Evolutionary conservation across 2,888 invertebrate genomes (phyloP).

Genomic region (Furcula furcula): DNA sequence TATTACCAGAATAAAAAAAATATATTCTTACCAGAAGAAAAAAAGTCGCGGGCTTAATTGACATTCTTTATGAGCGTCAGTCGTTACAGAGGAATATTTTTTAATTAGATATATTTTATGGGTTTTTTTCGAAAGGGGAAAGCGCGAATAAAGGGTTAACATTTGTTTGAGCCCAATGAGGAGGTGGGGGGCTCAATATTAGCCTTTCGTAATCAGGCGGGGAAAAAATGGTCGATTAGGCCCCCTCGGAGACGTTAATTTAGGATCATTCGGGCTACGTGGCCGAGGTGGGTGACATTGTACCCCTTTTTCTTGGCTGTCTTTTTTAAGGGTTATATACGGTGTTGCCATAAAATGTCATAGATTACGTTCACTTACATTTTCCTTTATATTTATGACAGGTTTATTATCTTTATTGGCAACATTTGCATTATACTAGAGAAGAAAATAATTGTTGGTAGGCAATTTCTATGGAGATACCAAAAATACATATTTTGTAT

Average conservation of each 20-base stretch:
- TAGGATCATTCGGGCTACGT: slow-evolving; percentile 75
- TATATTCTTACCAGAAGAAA: slow-evolving; percentile 48
- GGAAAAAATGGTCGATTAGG: slow-evolving; percentile 80
- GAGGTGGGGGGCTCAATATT: slow-evolving; percentile 79
- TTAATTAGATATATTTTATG: slow-evolving; percentile 84
- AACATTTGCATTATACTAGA: too few relatives aligned
- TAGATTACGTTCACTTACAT: slow-evolving; percentile 3
- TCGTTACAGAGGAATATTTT: slow-evolving; percentile 81
- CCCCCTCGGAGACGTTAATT: slow-evolving; percentile 74
- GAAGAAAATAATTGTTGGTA: too few relatives aligned
- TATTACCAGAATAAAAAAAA: slow-evolving; percentile 62
- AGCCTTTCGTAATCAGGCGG: slow-evolving; percentile 79
- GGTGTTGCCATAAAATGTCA: slow-evolving; percentile 44
- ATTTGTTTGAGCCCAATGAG: slow-evolving; percentile 73
- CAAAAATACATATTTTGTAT: too few relatives aligned
- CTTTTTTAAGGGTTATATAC: slow-evolving; percentile 56
- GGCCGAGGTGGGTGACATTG: slow-evolving; percentile 42
- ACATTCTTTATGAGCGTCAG: slow-evolving; percentile 83
- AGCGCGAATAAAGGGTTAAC: slow-evolving; percentile 77
- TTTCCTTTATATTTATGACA: too few relatives aligned
- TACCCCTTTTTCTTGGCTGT: slow-evolving; percentile 42
- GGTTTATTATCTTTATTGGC: too few relatives aligned
- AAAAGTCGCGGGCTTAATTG: slow-evolving; percentile 76
- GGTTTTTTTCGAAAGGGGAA: slow-evolving; percentile 77
- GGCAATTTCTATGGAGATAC: too few relatives aligned